Base-by-base conservation (phyloP, 2,888 invertebrate genomes). In the Cyclophora albipunctata region DNA sequence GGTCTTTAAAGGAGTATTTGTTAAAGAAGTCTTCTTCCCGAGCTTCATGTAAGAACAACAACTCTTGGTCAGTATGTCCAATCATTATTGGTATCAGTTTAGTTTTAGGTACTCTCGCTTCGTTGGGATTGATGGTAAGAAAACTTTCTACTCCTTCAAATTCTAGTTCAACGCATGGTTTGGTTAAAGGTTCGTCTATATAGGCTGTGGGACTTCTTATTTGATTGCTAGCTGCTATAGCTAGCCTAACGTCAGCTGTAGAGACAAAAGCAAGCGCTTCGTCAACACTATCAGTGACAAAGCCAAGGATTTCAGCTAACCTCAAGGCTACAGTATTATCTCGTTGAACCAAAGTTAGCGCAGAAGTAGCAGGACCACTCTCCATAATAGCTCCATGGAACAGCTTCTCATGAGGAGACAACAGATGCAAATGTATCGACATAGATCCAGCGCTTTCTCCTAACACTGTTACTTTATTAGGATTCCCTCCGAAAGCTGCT, bases 401-500 rank as follows among this genome's bases (percentile, higher is more conserved):
- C 4, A 72, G 45, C 35, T 61, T 62, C 44, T 67, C 64, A 4
- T 63, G 46, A 5, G 57, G 52, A 3, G 63, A 67, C 4, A 64
- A 42, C 6, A 73, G 42, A 34, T 69, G 70, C 3, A 63, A 47
- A 51, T 73, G 66, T 0, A 62, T 55, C 0, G 70, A 64, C n/a
- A 54, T 56, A 0, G 49, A 65, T 0, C 73, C 73, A 35, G 73
- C 68, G 47, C 73, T 73, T 42, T 66, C 63, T 3, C 71, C 72
- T 45, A 62, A 59, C 7, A 73, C 33, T 3, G 73, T 72, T 3
- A 73, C 61, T 46, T 64, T 61, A 4, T 53, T 55, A 1, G 45
- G 55, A 35, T 73, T 66, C 4, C 73, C 75, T n/a, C 72, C 70
- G 46, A 75, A 75, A 0, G 64, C 47, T 40, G 45, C 64, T n/a